Evolutionary conservation across 1,140 invertebrate genomes (phyloP), one percentile per base, ranked within the genome.

Genomic region (Ooceraea biroi): DNA sequence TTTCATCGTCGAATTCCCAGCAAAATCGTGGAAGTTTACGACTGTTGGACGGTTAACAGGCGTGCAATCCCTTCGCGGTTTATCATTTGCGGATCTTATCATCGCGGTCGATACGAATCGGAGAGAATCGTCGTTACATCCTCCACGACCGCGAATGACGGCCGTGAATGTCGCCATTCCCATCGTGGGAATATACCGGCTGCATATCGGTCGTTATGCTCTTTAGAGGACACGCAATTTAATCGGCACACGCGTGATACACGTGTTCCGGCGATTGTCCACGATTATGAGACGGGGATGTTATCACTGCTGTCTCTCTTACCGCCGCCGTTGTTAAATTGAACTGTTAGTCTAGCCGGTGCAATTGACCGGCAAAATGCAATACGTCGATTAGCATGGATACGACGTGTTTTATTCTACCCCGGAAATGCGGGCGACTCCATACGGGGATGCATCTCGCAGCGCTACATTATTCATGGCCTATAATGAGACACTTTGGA

Each of bases 381-480:
- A 55, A 60, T 14, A 25, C 78, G 78, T 10, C 68, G 76, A 78
- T 78, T 69, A 78, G 48, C 76, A 78, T 78, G 76, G 63, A 78
- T 78, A 69, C 78, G 69, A 82, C 17, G 57, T n/a, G 55, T 69
- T 82, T 85, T 61, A 85, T 85, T 65, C 78, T 57, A n/a, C 17
- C 55, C 36, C 86, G 85, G 65, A 83, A 83, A 65, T 73, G 50
- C 65, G 63, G 57, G 19, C 66, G 85, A 83, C 77, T 83, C 85
- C 63, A 69, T 69, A 55, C 48, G 63, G 73, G 14, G 82, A 86
- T 66, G 69, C 61, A 61, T 82, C 68, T 73, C 61, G 46, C 65
- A 50, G 60, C 58, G 80, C 84, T 87, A 68, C 85, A 80, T 88
- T 84, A 87, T 88, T 87, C 85, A 88, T 87, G 61, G 50, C 3